A percentile compares a stretch with the other conserved stretches of the same genome.
Conservation (phyloP, 2,888 invertebrate genomes). For the Cosmorhoe ocellata region DNA sequence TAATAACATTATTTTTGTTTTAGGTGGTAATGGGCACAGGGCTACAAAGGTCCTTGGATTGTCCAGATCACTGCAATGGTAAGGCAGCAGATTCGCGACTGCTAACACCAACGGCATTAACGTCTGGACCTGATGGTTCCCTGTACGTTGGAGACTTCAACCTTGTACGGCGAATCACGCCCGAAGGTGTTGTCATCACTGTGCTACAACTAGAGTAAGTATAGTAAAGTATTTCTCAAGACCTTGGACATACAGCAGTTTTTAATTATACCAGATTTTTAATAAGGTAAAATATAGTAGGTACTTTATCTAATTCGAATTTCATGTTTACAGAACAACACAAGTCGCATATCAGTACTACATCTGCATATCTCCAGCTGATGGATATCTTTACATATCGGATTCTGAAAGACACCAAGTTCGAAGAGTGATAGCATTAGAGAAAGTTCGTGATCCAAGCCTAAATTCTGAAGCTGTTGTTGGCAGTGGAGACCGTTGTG, state of each 20-base stretch:
- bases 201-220: conserved; percentile 92
- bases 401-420: conserved; percentile 97
- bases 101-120: conserved; percentile 95
- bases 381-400: conserved; percentile 97
- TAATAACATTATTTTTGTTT: conserved; percentile 49
- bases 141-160: conserved; percentile 99
- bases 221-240: not conserved
- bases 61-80: conserved; percentile 93
- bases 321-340: conserved; percentile 87
- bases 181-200: conserved; percentile 94
- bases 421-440: conserved; percentile 88
- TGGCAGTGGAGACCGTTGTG: conserved; percentile 96
- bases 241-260: too few relatives aligned
- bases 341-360: conserved; percentile 99
- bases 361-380: conserved; percentile 97
- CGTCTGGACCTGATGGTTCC: conserved; percentile 97
- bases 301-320: too few relatives aligned
- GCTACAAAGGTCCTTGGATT: conserved; percentile 91
- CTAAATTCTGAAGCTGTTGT: conserved; percentile 93
- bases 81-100: conserved; percentile 93
- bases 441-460: conserved; percentile 91
- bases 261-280: too few relatives aligned
- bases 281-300: too few relatives aligned
- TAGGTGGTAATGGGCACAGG: conserved; percentile 97
- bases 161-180: conserved; percentile 93